Conservation (phyloP, 2,888 invertebrate species). For the Arrhopalites spinosus region DNA sequence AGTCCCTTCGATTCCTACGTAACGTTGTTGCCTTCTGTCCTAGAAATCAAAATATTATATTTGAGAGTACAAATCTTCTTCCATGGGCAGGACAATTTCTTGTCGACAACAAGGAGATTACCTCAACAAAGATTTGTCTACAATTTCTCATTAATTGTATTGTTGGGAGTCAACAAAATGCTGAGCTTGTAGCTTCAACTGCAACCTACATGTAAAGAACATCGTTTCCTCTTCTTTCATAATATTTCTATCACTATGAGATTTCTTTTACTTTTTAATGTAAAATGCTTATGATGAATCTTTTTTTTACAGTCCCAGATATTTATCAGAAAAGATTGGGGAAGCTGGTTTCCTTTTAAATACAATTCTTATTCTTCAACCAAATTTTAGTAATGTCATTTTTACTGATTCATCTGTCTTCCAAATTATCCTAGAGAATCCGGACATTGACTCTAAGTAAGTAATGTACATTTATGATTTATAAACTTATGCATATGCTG, state of each 20-base stretch:
- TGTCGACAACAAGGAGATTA: background rate
- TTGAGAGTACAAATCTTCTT: background rate
- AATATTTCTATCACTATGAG: background rate
- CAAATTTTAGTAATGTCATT: conserved; percentile 9
- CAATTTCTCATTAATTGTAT: conserved; percentile 44
- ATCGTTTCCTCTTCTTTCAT: background rate
- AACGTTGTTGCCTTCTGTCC: conserved; percentile 37
- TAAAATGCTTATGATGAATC: too few species aligned
- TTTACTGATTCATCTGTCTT: conserved; percentile 4
- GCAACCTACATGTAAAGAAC: conserved; percentile 13
- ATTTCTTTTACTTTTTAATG: too few species aligned
- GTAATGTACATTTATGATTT: background rate
- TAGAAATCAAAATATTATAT: conserved; percentile 38
- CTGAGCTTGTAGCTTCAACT: background rate
- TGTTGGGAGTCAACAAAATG: conserved; percentile 40
- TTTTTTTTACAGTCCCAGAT: background rate
- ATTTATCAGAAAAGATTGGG: background rate
- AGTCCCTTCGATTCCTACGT: conserved; percentile 38
- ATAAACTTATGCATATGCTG: background rate
- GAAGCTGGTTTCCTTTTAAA: conserved; percentile 31
- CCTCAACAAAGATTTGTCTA: conserved; percentile 19
- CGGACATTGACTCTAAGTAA: conserved; percentile 16
- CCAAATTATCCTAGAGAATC: conserved; percentile 10
- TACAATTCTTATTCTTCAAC: conserved; percentile 13
- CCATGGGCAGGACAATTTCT: conserved; percentile 13